Evolutionary conservation across 1,140 invertebrate genomes (phyloP).

Genomic region (Lepidurus packardi): DNA sequence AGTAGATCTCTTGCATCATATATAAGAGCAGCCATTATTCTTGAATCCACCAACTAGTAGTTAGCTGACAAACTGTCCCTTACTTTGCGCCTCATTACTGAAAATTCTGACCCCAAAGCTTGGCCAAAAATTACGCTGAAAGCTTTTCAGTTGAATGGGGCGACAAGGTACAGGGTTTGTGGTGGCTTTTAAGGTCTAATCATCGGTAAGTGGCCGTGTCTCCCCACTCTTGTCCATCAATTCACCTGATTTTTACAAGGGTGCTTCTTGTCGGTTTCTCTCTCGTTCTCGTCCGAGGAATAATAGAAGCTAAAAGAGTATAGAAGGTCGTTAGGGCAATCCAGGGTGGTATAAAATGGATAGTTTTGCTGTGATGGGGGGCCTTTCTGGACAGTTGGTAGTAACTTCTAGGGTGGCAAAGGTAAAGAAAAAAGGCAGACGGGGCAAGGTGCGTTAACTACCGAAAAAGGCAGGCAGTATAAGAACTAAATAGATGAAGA

Average conservation of each 20-base stretch:
- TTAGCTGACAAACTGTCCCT: too few species aligned
- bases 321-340: conserved; percentile 15
- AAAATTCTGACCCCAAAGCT: too few species aligned
- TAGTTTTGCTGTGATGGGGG: background rate
- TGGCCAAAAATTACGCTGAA: background rate
- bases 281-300: background rate
- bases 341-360: background rate
- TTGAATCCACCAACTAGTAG: too few species aligned
- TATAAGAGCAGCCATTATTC: too few species aligned
- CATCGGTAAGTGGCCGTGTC: conserved; percentile 16
- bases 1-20: too few species aligned
- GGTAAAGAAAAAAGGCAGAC: background rate
- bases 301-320: background rate
- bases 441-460: background rate
- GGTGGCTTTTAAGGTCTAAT: conserved; percentile 19
- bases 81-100: too few species aligned
- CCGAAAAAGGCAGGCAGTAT: too few species aligned
- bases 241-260: conserved; percentile 15
- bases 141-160: background rate
- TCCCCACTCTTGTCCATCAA: background rate
- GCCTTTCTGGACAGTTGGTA: background rate
- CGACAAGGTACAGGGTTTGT: background rate
- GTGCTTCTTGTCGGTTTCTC: conserved; percentile 6
- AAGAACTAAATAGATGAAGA: too few species aligned
- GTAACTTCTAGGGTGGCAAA: conserved; percentile 14